Evolutionary conservation across 2,797 vertebrate species (phyloP).

Genomic region (Artibeus jamaicensis): DNA sequence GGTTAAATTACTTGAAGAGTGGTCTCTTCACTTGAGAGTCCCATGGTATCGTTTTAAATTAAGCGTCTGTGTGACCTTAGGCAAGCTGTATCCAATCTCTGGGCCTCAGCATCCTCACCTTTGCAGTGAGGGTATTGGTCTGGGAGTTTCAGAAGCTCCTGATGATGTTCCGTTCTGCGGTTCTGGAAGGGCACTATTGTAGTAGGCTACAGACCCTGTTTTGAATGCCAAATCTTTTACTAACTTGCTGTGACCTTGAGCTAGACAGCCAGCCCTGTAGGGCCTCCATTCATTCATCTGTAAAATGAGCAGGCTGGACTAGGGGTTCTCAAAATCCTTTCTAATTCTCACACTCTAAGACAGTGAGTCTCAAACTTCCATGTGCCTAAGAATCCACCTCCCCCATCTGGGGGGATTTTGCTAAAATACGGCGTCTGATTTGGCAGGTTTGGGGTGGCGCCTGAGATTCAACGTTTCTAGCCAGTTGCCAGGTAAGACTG

Average conservation of each 20-base stretch:
- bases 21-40: not conserved
- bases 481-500: not conserved
- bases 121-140: not conserved
- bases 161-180: not conserved
- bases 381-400: not conserved
- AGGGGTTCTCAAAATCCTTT: not conserved
- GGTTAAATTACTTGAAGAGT: not conserved
- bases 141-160: not conserved
- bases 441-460: not conserved
- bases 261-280: not conserved
- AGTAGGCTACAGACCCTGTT: not conserved
- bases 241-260: not conserved
- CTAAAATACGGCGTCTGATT: not conserved
- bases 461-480: not conserved
- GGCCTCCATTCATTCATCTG: not conserved
- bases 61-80: not conserved
- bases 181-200: not conserved
- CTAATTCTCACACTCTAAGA: not conserved
- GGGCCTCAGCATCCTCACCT: not conserved
- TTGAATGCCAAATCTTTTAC: not conserved
- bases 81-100: not conserved
- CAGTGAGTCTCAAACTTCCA: not conserved
- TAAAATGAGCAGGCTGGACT: not conserved
- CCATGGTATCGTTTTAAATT: not conserved
- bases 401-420: not conserved